Evolutionary conservation across 2,113 vertebrate genomes (phyloP).

Genomic region (Sorex araneus): DNA sequence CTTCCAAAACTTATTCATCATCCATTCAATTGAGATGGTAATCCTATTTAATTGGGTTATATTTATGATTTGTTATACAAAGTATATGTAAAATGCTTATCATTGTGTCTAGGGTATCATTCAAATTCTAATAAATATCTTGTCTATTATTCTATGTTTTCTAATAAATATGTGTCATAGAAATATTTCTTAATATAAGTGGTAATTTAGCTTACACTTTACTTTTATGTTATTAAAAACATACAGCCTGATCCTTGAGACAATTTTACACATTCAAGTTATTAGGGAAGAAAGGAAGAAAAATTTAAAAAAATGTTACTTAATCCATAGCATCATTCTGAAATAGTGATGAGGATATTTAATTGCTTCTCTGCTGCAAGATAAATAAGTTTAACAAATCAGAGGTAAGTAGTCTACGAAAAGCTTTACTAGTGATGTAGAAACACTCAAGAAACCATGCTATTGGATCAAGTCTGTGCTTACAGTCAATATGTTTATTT

Average conservation of each 20-base stretch:
- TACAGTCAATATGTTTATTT: background rate
- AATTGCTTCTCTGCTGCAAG: slow-evolving; percentile 7
- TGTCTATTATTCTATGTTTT: background rate
- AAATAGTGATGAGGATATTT: slow-evolving; percentile 19
- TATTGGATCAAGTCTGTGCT: background rate
- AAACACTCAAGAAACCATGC: background rate
- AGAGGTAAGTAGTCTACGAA: slow-evolving; percentile 36
- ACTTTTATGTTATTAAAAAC: background rate
- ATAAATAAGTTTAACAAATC: slow-evolving; percentile 40
- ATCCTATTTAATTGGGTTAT: background rate
- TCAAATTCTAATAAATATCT: background rate
- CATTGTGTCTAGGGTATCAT: background rate
- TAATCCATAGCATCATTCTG: background rate
- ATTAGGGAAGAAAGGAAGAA: slow-evolving; percentile 29
- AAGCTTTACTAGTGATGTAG: background rate
- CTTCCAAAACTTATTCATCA: background rate
- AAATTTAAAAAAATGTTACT: slow-evolving; percentile 9
- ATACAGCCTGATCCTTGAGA: background rate
- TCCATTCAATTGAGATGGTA: background rate
- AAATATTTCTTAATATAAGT: background rate
- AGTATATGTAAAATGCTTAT: background rate
- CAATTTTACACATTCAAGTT: slow-evolving; percentile 42
- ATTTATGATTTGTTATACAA: background rate
- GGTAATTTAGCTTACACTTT: slow-evolving; percentile 22
- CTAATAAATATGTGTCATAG: background rate